Base-by-base conservation (phyloP, 1,140 invertebrate genomes). In the Pogonognathellus flavescens region DNA sequence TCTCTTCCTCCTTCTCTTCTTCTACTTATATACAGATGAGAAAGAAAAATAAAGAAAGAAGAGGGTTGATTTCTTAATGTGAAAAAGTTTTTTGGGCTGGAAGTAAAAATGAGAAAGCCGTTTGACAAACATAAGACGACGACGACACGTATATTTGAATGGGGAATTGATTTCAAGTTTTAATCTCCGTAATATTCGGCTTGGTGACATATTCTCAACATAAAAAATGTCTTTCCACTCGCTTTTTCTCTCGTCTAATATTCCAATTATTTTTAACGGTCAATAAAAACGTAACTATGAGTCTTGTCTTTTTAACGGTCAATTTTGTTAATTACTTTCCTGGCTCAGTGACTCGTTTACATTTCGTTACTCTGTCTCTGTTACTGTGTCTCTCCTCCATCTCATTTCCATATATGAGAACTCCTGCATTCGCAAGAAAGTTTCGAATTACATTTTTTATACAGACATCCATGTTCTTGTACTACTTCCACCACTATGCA, bases 101-200 rank as follows among this genome's bases (percentile, higher is more conserved):
- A 20, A 5, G 59, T 20, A 60, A 60, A 20, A 60, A 60, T 25
- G 25, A 66, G 62, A 25, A 66, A 66, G 22, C 62, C 62, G 62
- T 66, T 25, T 66, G 62, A 66, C 62, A 66, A 66, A 66, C 62
- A 66, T 66, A 66, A 66, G 62, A 66, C 20, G 62, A 66, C 62
- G 62, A 66, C 62, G 62, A 66, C 62, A 66, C 62, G 22, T 66
- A 66, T 66, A 66, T 66, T 66, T 66, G 18, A 66, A 66, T 66
- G 62, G 62, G 62, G 62, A 66, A 66, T 66, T 66, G 62, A 66
- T 66, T 66, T 66, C 62, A 66, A 66, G 22, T 66, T 66, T 66
- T 66, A 66, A 66, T 66, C 62, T 66, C 22, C 62, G 62, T 66
- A 66, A 66, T 25, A 66, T 66, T 66, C 62, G 62, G 25, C 62